Conservation (phyloP, 37 sponge, comb jelly and placozoan species). For the Chondrosia reniformis region DNA sequence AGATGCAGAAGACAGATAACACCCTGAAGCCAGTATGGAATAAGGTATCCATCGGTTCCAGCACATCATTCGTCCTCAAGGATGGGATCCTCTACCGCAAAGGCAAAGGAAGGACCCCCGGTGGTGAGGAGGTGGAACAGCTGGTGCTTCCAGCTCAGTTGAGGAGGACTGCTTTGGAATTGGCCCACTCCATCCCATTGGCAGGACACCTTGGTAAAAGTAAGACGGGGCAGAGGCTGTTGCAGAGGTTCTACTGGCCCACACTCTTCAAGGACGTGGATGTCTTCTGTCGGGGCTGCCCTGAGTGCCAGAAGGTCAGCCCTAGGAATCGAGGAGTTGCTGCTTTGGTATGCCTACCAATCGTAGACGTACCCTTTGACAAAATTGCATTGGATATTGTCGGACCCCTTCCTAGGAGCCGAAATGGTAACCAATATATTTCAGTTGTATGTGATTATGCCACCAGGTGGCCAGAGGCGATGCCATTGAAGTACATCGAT, state of each 20-base stretch:
- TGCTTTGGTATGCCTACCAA: slow-evolving; percentile 4
- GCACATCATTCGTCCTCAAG: not conserved
- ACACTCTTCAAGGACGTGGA: too few species aligned
- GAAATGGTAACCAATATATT: slow-evolving; percentile 12
- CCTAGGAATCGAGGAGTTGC: not conserved
- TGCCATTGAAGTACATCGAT: slow-evolving; percentile 27
- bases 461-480: too few species aligned
- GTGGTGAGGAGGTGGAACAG: not conserved
- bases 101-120: not conserved
- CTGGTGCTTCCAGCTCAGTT: slow-evolving; percentile 6
- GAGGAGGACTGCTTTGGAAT: not conserved
- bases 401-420: slow-evolving; percentile 26
- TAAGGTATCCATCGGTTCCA: too few species aligned
- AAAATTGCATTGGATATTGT: slow-evolving; percentile 16
- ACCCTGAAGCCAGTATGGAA: too few species aligned
- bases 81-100: not conserved
- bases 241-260: too few species aligned
- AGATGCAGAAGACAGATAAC: too few species aligned
- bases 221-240: slow-evolving; percentile 23
- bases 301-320: slow-evolving; percentile 16
- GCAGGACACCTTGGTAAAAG: slow-evolving; percentile 23
- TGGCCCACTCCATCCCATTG: slow-evolving; percentile 15
- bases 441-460: slow-evolving; percentile 28
- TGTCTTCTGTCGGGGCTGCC: slow-evolving; percentile 10
- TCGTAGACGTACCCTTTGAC: slow-evolving; percentile 16